A percentile compares a stretch with the other conserved stretches of the same genome.
Conservation (phyloP, 2,888 invertebrate species). For the Xestia xanthographa region DNA sequence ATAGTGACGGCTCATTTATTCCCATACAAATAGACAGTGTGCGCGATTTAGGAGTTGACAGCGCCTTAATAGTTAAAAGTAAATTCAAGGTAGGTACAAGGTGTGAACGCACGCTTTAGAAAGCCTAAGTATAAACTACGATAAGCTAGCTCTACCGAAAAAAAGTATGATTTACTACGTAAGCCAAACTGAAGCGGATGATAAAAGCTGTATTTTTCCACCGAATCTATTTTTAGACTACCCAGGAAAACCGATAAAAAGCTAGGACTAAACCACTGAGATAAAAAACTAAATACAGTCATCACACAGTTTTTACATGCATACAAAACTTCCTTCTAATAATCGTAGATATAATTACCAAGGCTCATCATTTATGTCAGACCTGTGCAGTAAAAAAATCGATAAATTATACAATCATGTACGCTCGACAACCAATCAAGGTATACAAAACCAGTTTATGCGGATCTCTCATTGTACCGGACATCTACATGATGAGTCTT, state of each 20-base stretch:
- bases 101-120: no score
- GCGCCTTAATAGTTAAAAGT: no score
- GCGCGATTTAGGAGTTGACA: no score
- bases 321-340: not conserved
- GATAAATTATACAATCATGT: conserved; percentile 17
- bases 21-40: no score
- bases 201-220: conserved; percentile 9
- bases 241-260: not conserved
- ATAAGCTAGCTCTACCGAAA: not conserved
- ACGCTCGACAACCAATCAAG: no score
- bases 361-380: conserved; percentile 53
- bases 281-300: not conserved
- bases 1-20: no score
- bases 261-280: not conserved
- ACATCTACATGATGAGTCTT: no score
- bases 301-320: conserved; percentile 29
- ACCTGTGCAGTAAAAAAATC: conserved; percentile 56
- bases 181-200: not conserved
- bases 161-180: not conserved
- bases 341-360: conserved; percentile 53
- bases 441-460: no score
- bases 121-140: not conserved
- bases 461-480: no score
- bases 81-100: no score
- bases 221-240: conserved; percentile 4